These are phyloP conservation scores for Apaloderma vittatum DNA, from an alignment of 2,113 vertebrate species.

Conservation along the genomic window DNA sequence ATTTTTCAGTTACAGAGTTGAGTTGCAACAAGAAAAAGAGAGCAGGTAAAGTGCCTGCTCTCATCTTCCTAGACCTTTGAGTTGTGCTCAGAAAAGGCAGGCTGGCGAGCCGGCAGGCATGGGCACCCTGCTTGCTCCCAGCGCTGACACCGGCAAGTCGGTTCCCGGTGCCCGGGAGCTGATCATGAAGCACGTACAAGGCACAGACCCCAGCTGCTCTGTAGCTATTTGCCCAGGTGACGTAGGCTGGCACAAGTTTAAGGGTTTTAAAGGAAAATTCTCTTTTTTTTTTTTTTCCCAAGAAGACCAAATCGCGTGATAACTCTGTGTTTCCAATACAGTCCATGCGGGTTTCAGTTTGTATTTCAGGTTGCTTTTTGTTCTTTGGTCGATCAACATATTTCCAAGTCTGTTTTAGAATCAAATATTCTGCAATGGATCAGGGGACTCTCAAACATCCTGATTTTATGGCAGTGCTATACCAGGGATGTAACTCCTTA, in stretches of 20 bases:
- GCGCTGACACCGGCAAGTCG: fast-evolving
- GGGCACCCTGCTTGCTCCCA: not conserved
- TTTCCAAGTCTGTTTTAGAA: not conserved
- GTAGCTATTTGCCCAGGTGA: not conserved
- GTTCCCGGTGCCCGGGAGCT: not conserved
- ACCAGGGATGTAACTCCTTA: conserved; percentile 89
- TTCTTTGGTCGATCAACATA: not conserved
- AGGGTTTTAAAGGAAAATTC: not conserved
- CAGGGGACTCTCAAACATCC: not conserved
- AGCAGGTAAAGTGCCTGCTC: not conserved
- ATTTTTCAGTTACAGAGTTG: not conserved
- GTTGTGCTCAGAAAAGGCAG: not conserved
- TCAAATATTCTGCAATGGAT: conserved; percentile 26
- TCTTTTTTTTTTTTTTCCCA: not conserved
- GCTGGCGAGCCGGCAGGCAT: not conserved
- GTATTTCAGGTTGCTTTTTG: not conserved
- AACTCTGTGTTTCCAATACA: not conserved
- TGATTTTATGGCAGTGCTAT: conserved; percentile 67
- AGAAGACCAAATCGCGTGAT: not conserved
- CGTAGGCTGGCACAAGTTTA: not conserved
- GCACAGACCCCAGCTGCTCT: not conserved
- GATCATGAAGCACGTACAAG: not conserved
- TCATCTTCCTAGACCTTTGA: not conserved
- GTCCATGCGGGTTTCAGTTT: not conserved
- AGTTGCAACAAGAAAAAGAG: not conserved